Evolutionary conservation across 1,140 invertebrate genomes (phyloP), one percentile per base, ranked within the genome.

Genomic region (Eriosoma lanigerum): DNA sequence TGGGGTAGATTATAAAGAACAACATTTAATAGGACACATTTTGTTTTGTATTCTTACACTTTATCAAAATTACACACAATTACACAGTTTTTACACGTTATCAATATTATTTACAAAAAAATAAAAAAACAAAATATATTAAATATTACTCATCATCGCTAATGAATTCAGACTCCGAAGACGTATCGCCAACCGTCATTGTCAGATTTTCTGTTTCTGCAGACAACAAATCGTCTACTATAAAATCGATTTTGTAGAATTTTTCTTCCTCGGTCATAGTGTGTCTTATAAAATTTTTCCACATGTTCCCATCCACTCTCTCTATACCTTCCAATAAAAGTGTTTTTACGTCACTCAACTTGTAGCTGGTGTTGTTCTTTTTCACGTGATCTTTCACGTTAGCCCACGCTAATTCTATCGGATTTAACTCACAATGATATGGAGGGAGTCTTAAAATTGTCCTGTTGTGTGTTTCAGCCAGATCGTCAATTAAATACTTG

Each of bases 371-470:
- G 50, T 76, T 76, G 12, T 56, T 44, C 21, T 8, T 38, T 38
- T 38, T 32, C 1, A 82, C 68, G 46, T 68, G 32, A 19, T 64
- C 15, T 50, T 86, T 86, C 12, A 83, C 81, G 38, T 83, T 60
- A n/a, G 73, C 72, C 83, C 83, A 84, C 19, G 83, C 75, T 8
- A 38, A 8, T 38, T 84, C 84, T 38, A 84, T 84, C 2, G 83
- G 81, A 54, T 54, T 70, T 84, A 84, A 21, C 83, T 84, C 80
- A 68, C 83, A 83, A 72, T 84, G 82, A 44, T 84, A 84, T 60
- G 83, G 84, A 6, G 83, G 84, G 13, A 84, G 60, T 17, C 84
- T 24, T 62, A 84, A n/a, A 56, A 84, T 82, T 78, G 60, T 82
- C 24, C 83, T 70, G 44, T 82, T 83, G 17, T 70, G 15, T 21